Percentiles rank a stretch among this genome's conserved stretches.
These are phyloP conservation scores for Ascidia mentula DNA, from an alignment of 23 tunicate genomes.

Conservation along the genomic window DNA sequence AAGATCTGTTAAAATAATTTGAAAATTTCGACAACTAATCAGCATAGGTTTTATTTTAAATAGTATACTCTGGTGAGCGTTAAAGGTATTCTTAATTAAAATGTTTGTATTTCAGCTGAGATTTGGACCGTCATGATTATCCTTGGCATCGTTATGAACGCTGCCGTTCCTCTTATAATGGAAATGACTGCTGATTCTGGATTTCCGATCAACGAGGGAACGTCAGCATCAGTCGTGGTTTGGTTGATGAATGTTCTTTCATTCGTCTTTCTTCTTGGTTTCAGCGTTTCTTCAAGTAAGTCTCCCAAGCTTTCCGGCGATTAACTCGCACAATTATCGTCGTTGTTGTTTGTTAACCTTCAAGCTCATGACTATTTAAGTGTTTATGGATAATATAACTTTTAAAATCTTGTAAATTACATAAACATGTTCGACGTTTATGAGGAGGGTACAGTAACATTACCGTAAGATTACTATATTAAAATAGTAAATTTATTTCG, in stretches of 20 bases:
- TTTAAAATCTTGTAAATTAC: no score
- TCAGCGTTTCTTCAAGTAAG: constrained; percentile 45
- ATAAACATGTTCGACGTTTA: no score
- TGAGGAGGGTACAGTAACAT: no score
- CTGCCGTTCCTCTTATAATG: constrained; percentile 85
- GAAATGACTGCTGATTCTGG: constrained; percentile 88
- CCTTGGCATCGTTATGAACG: constrained; percentile 73
- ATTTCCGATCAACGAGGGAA: constrained; percentile 81
- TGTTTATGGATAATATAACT: no score
- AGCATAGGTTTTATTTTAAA: not conserved
- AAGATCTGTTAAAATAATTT: no score
- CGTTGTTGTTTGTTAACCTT: no score
- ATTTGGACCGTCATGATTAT: constrained; percentile 58
- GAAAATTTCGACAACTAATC: no score
- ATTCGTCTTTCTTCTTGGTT: constrained; percentile 58
- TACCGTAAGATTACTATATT: no score
- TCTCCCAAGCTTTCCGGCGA: no score
- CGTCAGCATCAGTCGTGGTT: constrained; percentile 74
- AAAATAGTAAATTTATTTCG: no score
- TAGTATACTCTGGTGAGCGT: not conserved
- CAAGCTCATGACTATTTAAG: no score
- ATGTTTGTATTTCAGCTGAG: constrained; percentile 37
- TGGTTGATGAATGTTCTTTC: constrained; percentile 73
- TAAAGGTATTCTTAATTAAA: not conserved
- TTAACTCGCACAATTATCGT: no score